Evolutionary conservation across 1,140 invertebrate genomes (phyloP), one percentile per base, ranked within the genome.

Genomic region (Dreissena polymorpha): DNA sequence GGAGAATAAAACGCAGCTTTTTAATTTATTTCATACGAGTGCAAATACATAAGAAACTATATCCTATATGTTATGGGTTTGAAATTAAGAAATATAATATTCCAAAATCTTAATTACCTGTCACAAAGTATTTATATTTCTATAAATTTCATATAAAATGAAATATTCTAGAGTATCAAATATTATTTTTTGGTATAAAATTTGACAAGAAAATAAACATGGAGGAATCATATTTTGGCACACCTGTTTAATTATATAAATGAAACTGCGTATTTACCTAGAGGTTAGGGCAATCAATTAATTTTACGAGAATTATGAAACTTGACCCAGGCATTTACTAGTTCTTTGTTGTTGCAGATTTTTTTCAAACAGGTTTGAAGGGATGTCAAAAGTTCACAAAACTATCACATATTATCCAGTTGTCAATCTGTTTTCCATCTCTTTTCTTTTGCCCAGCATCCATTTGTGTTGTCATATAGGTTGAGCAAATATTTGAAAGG

Each of bases 91-190:
- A 80, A 80, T 72, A 23, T 70, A 80, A 80, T 80, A 80, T 57
- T 49, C 49, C 68, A 74, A 82, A 74, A 74, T 73, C 63, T 82
- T 82, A 82, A 82, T 82, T 70, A 72, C 29, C 79, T 82, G 79
- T 82, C 79, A 82, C 21, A 18, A 49, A 53, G 60, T 71, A 82
- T 82, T 82, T 82, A 82, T 82, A 82, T 82, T 82, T 82, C 79
- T 70, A 82, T 82, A 82, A 82, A 82, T 82, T 82, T 82, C 79
- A 82, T 82, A 82, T 82, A 82, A 82, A 82, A 82, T 82, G 74
- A 72, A 82, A 82, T 82, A 82, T 74, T 27, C 18, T 50, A 65
- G 51, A 64, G 63, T 72, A 82, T 74, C 69, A 51, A 50, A 82
- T 82, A 72, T 63, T 63, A 72, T 73, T 67, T 82, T 60, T 51